A percentile compares a stretch with the other conserved stretches of the same genome.
These are phyloP conservation scores for Crioceris asparagi DNA, from an alignment of 2,888 invertebrate species.

Conservation along the genomic window DNA sequence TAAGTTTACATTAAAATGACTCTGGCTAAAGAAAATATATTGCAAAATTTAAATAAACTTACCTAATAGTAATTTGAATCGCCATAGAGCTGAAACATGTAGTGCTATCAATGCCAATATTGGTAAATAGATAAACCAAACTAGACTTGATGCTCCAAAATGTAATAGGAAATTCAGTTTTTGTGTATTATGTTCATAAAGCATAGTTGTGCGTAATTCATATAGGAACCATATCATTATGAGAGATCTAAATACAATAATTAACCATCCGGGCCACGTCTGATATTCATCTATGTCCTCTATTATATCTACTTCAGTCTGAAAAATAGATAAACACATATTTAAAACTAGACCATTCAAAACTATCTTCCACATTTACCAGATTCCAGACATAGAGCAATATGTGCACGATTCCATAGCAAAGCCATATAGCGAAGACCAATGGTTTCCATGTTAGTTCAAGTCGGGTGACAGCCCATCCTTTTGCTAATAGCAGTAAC, in stretches of 20 bases:
- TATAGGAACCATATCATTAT: constrained; percentile 87
- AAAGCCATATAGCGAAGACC: constrained; percentile 81
- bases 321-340: constrained; percentile 21
- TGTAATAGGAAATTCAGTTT: constrained; percentile 90
- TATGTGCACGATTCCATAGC: constrained; percentile 84
- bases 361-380: no score
- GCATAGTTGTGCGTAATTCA: constrained; percentile 64
- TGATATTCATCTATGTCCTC: constrained; percentile 96
- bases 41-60: constrained; percentile 30
- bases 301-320: constrained; percentile 93
- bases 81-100: constrained; percentile 89
- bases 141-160: constrained; percentile 93
- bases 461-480: constrained; percentile 89
- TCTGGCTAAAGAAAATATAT: no score
- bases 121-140: constrained; percentile 97
- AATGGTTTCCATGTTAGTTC: constrained; percentile 80
- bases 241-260: constrained; percentile 71
- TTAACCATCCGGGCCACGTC: constrained; percentile 95
- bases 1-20: no score
- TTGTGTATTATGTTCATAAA: constrained; percentile 67
- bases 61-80: constrained; percentile 89
- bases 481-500: constrained; percentile 84
- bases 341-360: not conserved
- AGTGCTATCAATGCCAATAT: constrained; percentile 87
- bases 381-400: constrained; percentile 93